Conservation (phyloP, 2,113 vertebrate species). For the Mobula birostris region DNA sequence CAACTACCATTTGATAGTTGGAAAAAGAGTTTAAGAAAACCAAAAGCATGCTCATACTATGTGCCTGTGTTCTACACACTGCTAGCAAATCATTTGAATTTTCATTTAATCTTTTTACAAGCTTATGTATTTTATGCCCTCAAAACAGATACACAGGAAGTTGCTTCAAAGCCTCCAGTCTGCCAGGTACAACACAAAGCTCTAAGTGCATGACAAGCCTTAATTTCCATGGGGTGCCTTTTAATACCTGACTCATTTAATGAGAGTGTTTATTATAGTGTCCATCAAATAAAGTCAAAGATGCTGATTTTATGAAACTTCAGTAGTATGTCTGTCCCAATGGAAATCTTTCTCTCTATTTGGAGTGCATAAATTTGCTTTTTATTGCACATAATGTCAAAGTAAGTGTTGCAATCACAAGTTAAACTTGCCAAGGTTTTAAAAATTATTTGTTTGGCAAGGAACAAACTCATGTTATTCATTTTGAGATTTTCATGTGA, state of each 20-base stretch:
- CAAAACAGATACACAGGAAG: neutral
- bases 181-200: neutral
- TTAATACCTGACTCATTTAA: neutral
- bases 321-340: too few species aligned
- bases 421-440: neutral
- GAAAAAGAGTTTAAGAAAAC: neutral
- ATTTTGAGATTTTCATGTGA: neutral
- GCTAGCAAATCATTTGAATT: neutral
- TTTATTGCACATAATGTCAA: neutral
- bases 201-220: neutral
- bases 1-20: too few species aligned
- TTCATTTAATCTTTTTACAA: neutral
- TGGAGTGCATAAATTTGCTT: neutral
- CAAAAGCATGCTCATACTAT: neutral
- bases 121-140: neutral
- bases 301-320: constrained; percentile 13
- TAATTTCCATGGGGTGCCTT: neutral
- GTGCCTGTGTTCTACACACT: neutral
- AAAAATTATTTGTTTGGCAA: neutral
- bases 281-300: neutral
- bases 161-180: neutral
- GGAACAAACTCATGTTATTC: neutral
- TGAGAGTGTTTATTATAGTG: constrained; percentile 6
- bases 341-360: neutral
- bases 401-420: neutral